Conservation (phyloP, 1,140 invertebrate genomes). For the Sinonovacula constricta region DNA sequence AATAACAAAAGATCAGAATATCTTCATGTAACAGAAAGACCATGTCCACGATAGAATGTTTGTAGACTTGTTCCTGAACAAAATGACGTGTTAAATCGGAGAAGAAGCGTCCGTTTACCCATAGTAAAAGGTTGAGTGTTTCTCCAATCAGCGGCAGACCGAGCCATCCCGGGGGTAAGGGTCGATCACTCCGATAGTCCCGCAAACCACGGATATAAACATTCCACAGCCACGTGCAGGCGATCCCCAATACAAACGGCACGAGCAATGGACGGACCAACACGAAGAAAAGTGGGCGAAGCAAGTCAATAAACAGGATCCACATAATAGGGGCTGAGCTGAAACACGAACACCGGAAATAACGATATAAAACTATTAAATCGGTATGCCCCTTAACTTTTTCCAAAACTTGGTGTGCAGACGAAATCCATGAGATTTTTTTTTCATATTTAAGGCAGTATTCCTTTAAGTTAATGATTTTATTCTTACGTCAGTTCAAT, state of each 20-base stretch:
- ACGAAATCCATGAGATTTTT: too few relatives aligned
- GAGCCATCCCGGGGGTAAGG: slow-evolving; percentile 29
- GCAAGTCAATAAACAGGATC: too few relatives aligned
- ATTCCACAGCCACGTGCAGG: slow-evolving; percentile 12
- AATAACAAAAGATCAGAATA: not conserved
- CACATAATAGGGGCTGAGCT: too few relatives aligned
- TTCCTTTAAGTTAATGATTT: too few relatives aligned
- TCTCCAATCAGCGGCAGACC: slow-evolving; percentile 44
- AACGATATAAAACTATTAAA: too few relatives aligned
- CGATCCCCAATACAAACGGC: not conserved
- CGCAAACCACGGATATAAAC: not conserved
- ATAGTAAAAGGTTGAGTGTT: slow-evolving; percentile 19
- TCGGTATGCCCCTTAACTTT: too few relatives aligned
- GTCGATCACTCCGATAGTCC: slow-evolving; percentile 11
- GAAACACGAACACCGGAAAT: too few relatives aligned
- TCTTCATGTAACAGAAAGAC: not conserved
- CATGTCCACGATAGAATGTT: not conserved
- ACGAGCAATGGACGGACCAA: not conserved
- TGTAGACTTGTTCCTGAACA: not conserved
- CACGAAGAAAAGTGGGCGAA: too few relatives aligned
- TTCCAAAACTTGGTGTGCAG: too few relatives aligned
- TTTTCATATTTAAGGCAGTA: too few relatives aligned
- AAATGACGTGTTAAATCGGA: not conserved
- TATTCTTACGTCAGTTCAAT: too few relatives aligned
- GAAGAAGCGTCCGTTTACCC: not conserved